These are phyloP conservation scores for Apostichopus parvimensis DNA, from an alignment of 35 echinoderm and acorn worm species.

Conservation along the genomic window DNA sequence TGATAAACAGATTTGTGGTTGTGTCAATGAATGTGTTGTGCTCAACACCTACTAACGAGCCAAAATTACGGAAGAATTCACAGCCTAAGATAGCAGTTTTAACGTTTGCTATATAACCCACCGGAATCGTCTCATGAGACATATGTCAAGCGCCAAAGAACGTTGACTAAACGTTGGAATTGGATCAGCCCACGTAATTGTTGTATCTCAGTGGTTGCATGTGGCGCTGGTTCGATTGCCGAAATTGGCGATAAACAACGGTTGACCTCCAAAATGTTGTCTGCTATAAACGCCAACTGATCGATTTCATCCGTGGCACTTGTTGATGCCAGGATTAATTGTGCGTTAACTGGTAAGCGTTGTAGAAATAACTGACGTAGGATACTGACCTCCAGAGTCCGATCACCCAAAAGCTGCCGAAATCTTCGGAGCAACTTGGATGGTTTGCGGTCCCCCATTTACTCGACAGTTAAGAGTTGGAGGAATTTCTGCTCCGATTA, in stretches of 20 bases:
- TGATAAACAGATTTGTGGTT: background rate
- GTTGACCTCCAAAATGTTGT: background rate
- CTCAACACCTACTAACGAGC: background rate
- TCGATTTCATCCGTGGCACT: background rate
- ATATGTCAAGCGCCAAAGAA: background rate
- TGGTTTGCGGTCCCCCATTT: too few relatives aligned
- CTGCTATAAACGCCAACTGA: background rate
- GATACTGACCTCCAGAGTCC: background rate
- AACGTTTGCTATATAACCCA: too few relatives aligned
- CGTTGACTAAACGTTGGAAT: background rate
- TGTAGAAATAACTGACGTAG: slow-evolving; percentile 32
- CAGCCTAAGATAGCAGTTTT: too few relatives aligned
- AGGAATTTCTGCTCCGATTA: slow-evolving; percentile 59
- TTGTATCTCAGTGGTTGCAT: background rate
- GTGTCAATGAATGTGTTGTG: background rate
- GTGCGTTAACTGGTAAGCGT: slow-evolving; percentile 52
- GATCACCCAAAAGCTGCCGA: background rate
- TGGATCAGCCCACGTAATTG: background rate
- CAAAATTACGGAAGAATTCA: too few relatives aligned
- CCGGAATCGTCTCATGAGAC: too few relatives aligned
- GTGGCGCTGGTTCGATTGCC: too few relatives aligned
- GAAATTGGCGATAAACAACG: background rate
- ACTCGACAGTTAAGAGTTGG: slow-evolving; percentile 9
- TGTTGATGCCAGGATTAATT: slow-evolving; percentile 51
- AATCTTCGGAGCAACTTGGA: slow-evolving; percentile 13